Base-by-base conservation (phyloP, 2,888 invertebrate genomes). In the Nomada fabriciana region DNA sequence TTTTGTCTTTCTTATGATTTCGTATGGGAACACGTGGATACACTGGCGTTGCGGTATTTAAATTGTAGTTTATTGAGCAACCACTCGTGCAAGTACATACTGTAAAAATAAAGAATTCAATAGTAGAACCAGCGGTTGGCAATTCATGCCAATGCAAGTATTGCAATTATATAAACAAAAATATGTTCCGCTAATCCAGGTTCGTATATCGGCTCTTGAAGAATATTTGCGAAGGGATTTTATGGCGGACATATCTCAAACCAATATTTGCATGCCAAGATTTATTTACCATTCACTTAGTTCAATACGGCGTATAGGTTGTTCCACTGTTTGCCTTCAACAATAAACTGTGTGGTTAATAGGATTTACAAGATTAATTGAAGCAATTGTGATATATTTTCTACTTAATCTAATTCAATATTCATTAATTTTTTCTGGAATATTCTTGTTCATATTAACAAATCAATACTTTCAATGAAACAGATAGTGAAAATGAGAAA, bases 21-120 rank as follows among this genome's bases (percentile, higher is more conserved):
- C 57, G 52, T 47, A 25, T 52, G 70, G 59, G 29, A 25, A 23
- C 80, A 80, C 80, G 75, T 75, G 75, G 70, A 67, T 47, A 53
- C 61, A 42, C 20, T 20, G 18, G n/a, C 47, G 43, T 55, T 15
- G 69, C 57, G 80, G 59, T 70, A 80, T 75, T 75, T 67, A 67
- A 70, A 75, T 71, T 71, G 70, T 60, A 59, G 57, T 42, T 43
- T 47, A 36, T 36, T 36, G 36, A 36, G 36, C 36, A 36, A 36
- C 7, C 36, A 36, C 36, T 36, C 36, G 36, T 36, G 36, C 36
- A 36, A 7, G 36, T 7, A 36, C 25, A 25, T 25, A 25, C 36
- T 7, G 36, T 36, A 36, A 36, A 36, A 36, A 36, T 36, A 36
- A 36, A 36, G 36, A 36, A 36, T 36, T 7, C 36, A 36, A 36